phyloP scores from a whole-genome alignment of 2,113 vertebrate species.

The Brachyistius frenatus region DNA sequence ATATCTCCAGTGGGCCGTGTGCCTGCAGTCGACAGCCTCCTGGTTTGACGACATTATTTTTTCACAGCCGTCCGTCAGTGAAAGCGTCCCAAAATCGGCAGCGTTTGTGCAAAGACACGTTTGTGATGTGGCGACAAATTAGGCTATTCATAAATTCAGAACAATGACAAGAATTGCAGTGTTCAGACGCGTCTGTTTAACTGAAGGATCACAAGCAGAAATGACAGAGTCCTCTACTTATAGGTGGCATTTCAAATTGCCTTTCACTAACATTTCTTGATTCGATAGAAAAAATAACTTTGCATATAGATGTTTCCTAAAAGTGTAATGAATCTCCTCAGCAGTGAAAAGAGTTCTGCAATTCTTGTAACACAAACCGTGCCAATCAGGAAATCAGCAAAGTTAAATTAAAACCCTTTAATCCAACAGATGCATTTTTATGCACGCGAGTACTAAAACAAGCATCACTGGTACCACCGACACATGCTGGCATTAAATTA shows the following conservation, averaged over 20 bases:
- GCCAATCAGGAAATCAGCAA: too few species aligned
- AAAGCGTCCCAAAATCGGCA: constrained; percentile 58
- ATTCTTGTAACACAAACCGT: background rate
- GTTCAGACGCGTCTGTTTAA: constrained; percentile 23
- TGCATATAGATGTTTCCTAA: background rate
- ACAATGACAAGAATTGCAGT: constrained; percentile 71
- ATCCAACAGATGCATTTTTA: too few species aligned
- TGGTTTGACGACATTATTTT: constrained; percentile 67
- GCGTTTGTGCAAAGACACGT: constrained; percentile 62
- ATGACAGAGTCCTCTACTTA: constrained; percentile 1
- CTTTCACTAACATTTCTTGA: background rate
- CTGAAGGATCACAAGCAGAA: constrained; percentile 3
- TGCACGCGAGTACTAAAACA: background rate
- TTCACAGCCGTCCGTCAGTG: constrained; percentile 55
- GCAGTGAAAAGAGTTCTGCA: background rate
- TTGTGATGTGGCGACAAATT: constrained; percentile 74
- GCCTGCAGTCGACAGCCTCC: constrained; percentile 74
- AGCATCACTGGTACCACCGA: background rate
- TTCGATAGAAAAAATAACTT: background rate
- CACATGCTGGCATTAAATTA: background rate
- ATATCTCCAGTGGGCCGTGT: constrained; percentile 81
- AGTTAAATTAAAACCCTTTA: background rate
- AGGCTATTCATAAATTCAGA: constrained; percentile 65
- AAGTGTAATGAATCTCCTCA: background rate
- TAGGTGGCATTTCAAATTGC: background rate